Evolutionary conservation across 2,888 invertebrate species (phyloP).

Genomic region (Polietes domitor): DNA sequence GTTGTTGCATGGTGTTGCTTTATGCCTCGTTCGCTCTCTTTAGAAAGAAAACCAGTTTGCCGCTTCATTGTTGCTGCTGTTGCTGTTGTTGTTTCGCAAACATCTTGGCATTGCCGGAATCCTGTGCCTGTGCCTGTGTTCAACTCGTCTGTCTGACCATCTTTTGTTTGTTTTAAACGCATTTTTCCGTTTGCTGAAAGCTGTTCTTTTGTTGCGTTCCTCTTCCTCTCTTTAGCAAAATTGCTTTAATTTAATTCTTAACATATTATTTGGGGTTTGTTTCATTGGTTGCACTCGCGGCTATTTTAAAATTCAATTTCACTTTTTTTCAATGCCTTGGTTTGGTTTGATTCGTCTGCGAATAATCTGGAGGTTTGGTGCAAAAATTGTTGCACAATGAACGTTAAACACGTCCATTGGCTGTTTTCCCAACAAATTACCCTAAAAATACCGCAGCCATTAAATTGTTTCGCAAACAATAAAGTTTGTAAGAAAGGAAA

Average conservation of each 20-base stretch:
- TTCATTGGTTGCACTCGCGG: conserved; percentile 61
- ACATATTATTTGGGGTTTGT: conserved; percentile 37
- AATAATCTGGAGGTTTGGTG: too few species aligned
- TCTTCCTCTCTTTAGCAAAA: conserved; percentile 15
- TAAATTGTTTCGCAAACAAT: not conserved
- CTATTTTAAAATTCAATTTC: conserved; percentile 51
- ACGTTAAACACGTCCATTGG: not conserved
- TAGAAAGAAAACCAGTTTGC: too few species aligned
- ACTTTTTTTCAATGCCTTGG: too few species aligned
- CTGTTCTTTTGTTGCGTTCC: not conserved
- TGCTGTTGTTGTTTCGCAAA: too few species aligned
- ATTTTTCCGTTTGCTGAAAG: not conserved
- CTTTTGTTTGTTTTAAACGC: too few species aligned
- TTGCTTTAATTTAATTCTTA: conserved; percentile 25
- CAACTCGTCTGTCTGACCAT: too few species aligned
- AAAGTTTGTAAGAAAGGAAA: not conserved
- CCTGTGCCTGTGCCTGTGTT: too few species aligned
- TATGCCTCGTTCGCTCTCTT: too few species aligned
- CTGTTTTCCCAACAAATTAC: conserved; percentile 27
- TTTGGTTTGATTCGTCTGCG: too few species aligned
- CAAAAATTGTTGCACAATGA: not conserved
- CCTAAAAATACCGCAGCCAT: conserved; percentile 26
- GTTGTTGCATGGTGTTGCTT: too few species aligned
- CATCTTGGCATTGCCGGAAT: too few species aligned
- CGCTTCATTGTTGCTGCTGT: too few species aligned